Evolutionary conservation across 2,888 invertebrate genomes (phyloP).

Genomic region (Belgica antarctica): DNA sequence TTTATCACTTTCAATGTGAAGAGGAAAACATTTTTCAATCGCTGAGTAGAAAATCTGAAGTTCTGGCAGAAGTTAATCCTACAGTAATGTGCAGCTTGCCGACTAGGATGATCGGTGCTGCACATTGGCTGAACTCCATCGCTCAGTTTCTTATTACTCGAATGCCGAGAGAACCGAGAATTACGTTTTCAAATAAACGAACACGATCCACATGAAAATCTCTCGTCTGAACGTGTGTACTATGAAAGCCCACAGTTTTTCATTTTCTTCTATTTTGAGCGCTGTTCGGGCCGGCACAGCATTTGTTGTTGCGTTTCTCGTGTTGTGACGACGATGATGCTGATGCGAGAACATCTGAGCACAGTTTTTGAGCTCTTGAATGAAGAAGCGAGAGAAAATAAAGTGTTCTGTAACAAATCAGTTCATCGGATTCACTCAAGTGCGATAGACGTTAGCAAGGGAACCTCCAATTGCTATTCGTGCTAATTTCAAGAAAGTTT

Average conservation of each 20-base stretch:
- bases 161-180: neutral
- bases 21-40: too few relatives aligned
- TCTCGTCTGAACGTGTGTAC: neutral
- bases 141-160: too few relatives aligned
- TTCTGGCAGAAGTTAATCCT: too few relatives aligned
- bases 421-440: neutral
- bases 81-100: too few relatives aligned
- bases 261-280: neutral
- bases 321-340: neutral
- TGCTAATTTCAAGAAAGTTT: neutral
- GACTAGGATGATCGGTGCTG: too few relatives aligned
- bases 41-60: too few relatives aligned
- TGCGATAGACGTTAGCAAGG: neutral
- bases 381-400: neutral
- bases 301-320: neutral
- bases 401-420: neutral
- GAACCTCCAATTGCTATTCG: neutral
- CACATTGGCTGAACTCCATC: too few relatives aligned
- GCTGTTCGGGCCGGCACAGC: neutral
- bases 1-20: too few relatives aligned
- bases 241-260: neutral
- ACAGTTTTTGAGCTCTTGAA: neutral
- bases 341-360: neutral
- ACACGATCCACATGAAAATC: neutral
- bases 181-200: neutral